Percentiles rank a stretch among this genome's conserved stretches.
These are phyloP conservation scores for Platalea minor DNA, from an alignment of 2,797 vertebrate species.

Conservation along the genomic window DNA sequence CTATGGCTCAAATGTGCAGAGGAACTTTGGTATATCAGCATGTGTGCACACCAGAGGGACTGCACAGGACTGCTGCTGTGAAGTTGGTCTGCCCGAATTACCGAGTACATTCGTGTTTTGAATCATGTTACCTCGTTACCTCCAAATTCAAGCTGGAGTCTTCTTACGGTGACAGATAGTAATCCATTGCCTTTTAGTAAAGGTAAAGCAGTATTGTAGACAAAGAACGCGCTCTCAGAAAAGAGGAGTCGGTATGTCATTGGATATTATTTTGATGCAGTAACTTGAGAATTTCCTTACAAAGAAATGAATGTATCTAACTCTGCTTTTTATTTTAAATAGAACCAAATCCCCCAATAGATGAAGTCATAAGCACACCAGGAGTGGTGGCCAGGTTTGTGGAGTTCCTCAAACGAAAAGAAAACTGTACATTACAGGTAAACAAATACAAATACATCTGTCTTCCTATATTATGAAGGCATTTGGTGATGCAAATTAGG, in stretches of 20 bases:
- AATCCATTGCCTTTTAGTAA: neutral
- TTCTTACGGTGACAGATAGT: neutral
- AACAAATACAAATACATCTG: neutral
- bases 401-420: slow-evolving; percentile 83
- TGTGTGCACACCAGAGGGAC: neutral
- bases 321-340: slow-evolving; percentile 52
- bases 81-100: neutral
- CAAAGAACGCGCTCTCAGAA: neutral
- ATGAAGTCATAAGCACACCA: slow-evolving; percentile 94
- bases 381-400: slow-evolving; percentile 95
- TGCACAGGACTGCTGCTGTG: neutral
- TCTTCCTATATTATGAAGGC: neutral
- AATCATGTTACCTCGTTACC: neutral
- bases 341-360: slow-evolving; percentile 97
- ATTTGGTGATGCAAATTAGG: neutral
- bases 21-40: too few relatives aligned
- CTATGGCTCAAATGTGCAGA: neutral
- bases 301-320: neutral
- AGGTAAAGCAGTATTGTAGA: neutral
- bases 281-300: neutral
- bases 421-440: slow-evolving; percentile 84
- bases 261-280: neutral
- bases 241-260: neutral
- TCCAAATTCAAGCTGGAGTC: neutral
- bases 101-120: neutral